Percentiles rank a stretch among this genome's conserved stretches.
These are phyloP conservation scores for Tragelaphus eurycerus DNA, from an alignment of 2,797 vertebrate species.

Conservation along the genomic window DNA sequence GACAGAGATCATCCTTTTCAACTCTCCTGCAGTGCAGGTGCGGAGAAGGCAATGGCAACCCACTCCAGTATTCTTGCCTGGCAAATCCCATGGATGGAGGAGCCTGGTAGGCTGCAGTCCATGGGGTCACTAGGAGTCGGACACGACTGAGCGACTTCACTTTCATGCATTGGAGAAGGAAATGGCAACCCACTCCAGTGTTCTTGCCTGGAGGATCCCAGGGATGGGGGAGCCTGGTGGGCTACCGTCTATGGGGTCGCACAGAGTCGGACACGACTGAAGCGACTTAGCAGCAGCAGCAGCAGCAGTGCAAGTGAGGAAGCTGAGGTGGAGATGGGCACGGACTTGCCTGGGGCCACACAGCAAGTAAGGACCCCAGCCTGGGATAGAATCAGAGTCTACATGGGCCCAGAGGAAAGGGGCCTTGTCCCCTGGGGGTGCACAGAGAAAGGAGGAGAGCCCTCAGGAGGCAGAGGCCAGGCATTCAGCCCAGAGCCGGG, in stretches of 20 bases:
- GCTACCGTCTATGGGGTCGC: too few relatives aligned
- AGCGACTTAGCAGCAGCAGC: too few relatives aligned
- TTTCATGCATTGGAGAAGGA: too few relatives aligned
- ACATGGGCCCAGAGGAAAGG: neutral
- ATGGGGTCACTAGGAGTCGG: too few relatives aligned
- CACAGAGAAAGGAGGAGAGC: neutral
- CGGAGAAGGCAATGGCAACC: neutral
- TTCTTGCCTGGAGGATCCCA: too few relatives aligned
- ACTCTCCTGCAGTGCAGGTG: neutral
- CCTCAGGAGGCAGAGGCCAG: neutral
- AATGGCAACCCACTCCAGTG: too few relatives aligned
- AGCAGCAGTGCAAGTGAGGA: neutral
- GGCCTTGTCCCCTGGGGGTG: neutral
- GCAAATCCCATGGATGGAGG: too few relatives aligned
- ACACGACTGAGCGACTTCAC: too few relatives aligned
- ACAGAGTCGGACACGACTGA: too few relatives aligned
- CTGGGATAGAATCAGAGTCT: neutral
- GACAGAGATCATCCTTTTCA: neutral
- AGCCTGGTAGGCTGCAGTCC: too few relatives aligned
- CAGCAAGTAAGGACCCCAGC: neutral
- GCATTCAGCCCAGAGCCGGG: neutral
- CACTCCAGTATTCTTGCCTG: too few relatives aligned
- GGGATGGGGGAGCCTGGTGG: too few relatives aligned
- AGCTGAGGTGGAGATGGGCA: neutral
- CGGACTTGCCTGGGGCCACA: neutral